Conservation (phyloP, 1,140 invertebrate genomes). For the Bombyx mandarina region DNA sequence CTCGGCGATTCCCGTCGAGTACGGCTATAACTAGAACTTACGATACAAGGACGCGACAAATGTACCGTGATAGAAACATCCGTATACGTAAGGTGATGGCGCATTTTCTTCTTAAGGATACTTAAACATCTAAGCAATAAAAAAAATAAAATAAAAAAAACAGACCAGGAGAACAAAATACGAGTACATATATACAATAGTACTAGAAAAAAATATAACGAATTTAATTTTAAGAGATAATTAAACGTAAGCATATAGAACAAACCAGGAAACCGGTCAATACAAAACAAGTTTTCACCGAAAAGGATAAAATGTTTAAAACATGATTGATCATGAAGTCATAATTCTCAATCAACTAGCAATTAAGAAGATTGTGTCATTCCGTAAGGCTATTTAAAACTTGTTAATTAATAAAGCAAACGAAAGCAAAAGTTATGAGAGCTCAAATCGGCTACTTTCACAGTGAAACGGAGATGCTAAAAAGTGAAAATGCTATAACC, state of each 20-base stretch:
- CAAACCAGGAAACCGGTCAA: not conserved
- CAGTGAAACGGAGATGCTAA: slow-evolving; percentile 41
- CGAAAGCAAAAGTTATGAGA: slow-evolving; percentile 51
- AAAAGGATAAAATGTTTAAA: too few species aligned
- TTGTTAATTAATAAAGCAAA: slow-evolving; percentile 11
- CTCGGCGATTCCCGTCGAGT: slow-evolving; percentile 28
- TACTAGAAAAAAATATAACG: not conserved
- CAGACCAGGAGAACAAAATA: too few species aligned
- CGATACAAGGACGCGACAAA: slow-evolving; percentile 38
- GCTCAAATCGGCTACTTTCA: slow-evolving; percentile 51
- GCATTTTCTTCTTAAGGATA: too few species aligned
- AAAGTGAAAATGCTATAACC: slow-evolving; percentile 60
- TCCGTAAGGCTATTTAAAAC: not conserved
- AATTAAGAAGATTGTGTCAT: not conserved
- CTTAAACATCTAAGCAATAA: too few species aligned
- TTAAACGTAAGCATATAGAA: not conserved
- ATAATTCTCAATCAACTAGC: slow-evolving; percentile 1
- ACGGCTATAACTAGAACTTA: slow-evolving; percentile 31
- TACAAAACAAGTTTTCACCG: too few species aligned
- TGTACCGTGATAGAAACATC: too few species aligned
- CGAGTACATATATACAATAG: too few species aligned
- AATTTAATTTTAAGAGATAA: not conserved
- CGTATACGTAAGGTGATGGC: too few species aligned
- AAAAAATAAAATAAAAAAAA: not conserved
- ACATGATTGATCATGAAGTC: slow-evolving; percentile 1